Conservation (phyloP, 2,113 vertebrate genomes). For the Prolemur simus region DNA sequence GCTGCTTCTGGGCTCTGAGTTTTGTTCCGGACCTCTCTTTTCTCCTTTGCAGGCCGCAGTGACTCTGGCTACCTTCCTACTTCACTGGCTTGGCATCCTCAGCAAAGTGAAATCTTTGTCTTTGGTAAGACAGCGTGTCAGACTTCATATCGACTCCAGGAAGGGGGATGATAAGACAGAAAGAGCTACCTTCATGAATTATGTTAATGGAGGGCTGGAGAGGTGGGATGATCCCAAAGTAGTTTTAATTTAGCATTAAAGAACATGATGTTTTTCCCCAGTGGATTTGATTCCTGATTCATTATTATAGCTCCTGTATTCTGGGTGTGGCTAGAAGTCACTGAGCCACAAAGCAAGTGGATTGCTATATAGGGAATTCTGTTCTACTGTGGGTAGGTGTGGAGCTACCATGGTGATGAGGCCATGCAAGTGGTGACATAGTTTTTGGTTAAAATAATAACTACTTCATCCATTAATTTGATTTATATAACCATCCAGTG, state of each 20-base stretch:
- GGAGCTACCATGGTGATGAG: background rate
- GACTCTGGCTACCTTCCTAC: constrained; percentile 88
- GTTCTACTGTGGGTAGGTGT: background rate
- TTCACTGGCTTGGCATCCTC: constrained; percentile 92
- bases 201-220: background rate
- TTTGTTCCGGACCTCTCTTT: background rate
- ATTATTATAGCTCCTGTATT: background rate
- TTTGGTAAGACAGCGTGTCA: constrained; percentile 86
- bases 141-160: background rate
- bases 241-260: background rate
- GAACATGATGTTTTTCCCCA: accelerated
- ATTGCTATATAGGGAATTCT: background rate
- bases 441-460: background rate
- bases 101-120: constrained; percentile 90
- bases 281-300: background rate
- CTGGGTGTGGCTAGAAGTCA: background rate
- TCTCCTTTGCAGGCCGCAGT: constrained; percentile 83
- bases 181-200: background rate
- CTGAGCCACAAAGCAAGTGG: background rate
- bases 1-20: background rate
- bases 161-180: background rate
- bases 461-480: background rate
- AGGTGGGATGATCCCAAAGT: background rate
- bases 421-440: background rate
- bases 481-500: background rate